Evolutionary conservation across 1,140 invertebrate genomes (phyloP), one percentile per base, ranked within the genome.

Genomic region (Daktulosphaira vitifoliae): DNA sequence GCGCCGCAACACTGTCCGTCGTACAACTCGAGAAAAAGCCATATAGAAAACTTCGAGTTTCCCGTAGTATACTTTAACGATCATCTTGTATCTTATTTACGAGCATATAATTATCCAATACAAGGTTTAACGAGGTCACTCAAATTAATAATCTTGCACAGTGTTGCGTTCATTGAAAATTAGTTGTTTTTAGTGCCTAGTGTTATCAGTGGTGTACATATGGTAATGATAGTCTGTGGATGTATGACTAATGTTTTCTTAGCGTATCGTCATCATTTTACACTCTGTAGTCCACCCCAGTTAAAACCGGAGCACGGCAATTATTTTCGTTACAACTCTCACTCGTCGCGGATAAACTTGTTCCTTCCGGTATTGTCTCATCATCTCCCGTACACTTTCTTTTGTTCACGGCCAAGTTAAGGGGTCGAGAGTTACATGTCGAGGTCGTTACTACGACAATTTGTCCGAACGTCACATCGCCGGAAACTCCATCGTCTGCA

Each of bases 391-490:
- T 44, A 7, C 39, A 15, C 39, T 16, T 62, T 29, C 42, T 62
- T 62, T 62, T 62, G 42, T 62, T 33, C n/a, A 16, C 11, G 42
- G 18, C 42, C 18, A 46, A 59, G 22, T 22, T n/a, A 39, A 56
- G 54, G 54, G 56, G 39, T 62, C 44, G 56, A 16, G 46, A 46
- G 42, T 62, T 33, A 46, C 25, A 44, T 44, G 56, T 33, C 56
- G 44, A 23, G 42, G 56, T 62, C 56, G 56, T 62, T 62, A 62
- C 56, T 16, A 46, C 44, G 56, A 62, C 42, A 62, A 62, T 62
- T 62, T 62, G 56, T 62, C 56, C 42, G 16, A 18, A 46, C 42
- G 56, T 62, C 56, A 62, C 56, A 62, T 62, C 18, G 26, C 56
- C 56, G 56, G 56, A 62, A 62, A 62, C 42, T 25, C 26, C 26